Evolutionary conservation across 2,797 vertebrate genomes (phyloP).

Genomic region (Alauda arvensis): DNA sequence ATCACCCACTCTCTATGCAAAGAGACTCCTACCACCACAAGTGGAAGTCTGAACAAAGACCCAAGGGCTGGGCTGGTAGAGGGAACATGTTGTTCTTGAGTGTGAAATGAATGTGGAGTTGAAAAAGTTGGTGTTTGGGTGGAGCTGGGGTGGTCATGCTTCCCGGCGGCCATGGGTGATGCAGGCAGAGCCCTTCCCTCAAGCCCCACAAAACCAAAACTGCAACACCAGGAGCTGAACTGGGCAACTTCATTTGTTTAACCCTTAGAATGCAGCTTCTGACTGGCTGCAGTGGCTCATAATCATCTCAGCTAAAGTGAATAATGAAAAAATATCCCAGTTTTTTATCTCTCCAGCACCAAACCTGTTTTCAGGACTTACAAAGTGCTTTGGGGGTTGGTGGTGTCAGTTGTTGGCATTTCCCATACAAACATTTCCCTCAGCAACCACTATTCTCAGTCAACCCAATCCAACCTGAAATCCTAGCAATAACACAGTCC

Average conservation of each 20-base stretch:
- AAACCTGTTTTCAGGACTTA: neutral
- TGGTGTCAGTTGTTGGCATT: neutral
- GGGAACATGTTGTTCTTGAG: constrained; percentile 25
- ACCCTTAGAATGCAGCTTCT: neutral
- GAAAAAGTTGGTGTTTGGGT: neutral
- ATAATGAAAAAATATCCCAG: neutral
- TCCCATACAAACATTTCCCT: neutral
- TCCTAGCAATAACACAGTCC: neutral
- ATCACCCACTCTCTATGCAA: constrained; percentile 40
- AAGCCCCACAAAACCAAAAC: neutral
- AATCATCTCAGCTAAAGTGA: neutral
- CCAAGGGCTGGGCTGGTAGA: constrained; percentile 12
- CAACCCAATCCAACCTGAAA: neutral
- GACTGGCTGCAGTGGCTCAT: neutral
- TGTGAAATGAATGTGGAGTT: neutral
- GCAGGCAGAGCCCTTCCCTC: neutral
- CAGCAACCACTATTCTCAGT: neutral
- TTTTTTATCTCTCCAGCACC: neutral
- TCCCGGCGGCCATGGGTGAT: neutral
- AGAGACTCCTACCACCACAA: neutral
- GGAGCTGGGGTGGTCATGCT: neutral
- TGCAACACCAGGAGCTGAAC: neutral
- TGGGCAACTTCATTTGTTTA: neutral
- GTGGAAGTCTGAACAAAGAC: constrained; percentile 38
- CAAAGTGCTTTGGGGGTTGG: neutral